Evolutionary conservation across 2,888 invertebrate species (phyloP), one percentile per base, ranked within the genome.

Genomic region (Drosophila longiperda): DNA sequence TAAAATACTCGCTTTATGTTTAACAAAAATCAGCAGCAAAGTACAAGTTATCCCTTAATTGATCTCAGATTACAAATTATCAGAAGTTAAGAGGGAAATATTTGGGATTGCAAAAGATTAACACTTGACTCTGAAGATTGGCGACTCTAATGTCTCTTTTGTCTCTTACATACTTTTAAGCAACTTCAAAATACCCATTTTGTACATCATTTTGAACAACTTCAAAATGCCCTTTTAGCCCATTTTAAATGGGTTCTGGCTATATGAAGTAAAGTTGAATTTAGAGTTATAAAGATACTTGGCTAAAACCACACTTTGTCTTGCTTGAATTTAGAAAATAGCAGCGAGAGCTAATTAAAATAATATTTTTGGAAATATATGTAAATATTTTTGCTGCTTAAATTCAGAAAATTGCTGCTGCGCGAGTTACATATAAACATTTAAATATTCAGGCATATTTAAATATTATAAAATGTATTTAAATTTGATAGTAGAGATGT

Each of bases 291-390:
- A 45, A 45, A 45, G 20, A 20, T 12, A 20, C 20, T 45, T 20
- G 20, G 12, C 6, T 42, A 42, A 20, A 45, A 45, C 7, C 45
- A 36, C 7, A 36, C 7, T 0, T 15, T 15, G 36, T 15, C 36
- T 36, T 15, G 36, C 15, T 36, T 15, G 36, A 5, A 9, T n/a
- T n/a, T 5, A 40, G n/a, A 42, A 3, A 20, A 12, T 23, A 48
- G 8, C 48, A 26, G 48, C 17, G 15, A 17, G 2, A 48, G 15
- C 20, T 17, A 20, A n/a, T 33, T 3, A 52, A 33, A 20, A 9
- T 8, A 17, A 49, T 26, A 49, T 49, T 26, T 49, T 26, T 49
- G 49, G 49, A 49, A 17, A 49, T 49, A 29, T 23, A 23, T 53
- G 17, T 26, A 36, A 54, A 36, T 54, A 26, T 36, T 11, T 12